phyloP scores from a whole-genome alignment of 2,113 vertebrate genomes.

The Ovis canadensis region DNA sequence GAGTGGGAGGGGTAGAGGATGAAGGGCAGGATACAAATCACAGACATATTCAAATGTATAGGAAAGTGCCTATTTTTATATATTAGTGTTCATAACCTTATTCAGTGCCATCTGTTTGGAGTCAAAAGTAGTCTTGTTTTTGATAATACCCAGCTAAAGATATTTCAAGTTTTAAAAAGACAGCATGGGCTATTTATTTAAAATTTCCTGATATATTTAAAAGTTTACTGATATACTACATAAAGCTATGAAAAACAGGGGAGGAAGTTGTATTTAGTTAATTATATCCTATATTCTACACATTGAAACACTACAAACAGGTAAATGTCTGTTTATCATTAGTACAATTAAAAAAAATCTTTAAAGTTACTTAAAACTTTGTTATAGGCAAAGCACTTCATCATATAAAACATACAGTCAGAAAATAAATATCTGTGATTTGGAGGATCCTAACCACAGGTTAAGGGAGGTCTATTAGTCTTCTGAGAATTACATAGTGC shows the following conservation, averaged over 20 bases:
- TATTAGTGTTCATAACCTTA: constrained; percentile 65
- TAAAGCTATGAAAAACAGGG: background rate
- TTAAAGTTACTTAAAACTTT: background rate
- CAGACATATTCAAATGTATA: constrained; percentile 3
- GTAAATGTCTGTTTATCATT: background rate
- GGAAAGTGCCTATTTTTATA: background rate
- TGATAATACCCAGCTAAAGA: constrained; percentile 29
- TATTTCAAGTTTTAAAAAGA: background rate
- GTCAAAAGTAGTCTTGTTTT: constrained; percentile 3
- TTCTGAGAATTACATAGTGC: background rate
- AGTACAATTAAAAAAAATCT: background rate
- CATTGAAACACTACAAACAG: background rate
- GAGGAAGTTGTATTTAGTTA: background rate
- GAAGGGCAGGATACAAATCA: constrained; percentile 32
- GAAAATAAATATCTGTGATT: background rate
- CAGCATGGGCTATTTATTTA: background rate
- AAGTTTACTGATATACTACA: background rate
- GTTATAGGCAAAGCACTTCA: background rate
- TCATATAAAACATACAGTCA: background rate
- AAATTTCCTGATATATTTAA: background rate
- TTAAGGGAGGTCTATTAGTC: background rate
- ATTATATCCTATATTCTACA: background rate
- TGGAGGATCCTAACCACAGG: background rate
- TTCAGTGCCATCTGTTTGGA: constrained; percentile 55
- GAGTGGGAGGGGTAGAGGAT: background rate